Percentiles rank a stretch among this genome's conserved stretches.
Conservation (phyloP, 1,140 invertebrate genomes). For the Tenebrio molitor region DNA sequence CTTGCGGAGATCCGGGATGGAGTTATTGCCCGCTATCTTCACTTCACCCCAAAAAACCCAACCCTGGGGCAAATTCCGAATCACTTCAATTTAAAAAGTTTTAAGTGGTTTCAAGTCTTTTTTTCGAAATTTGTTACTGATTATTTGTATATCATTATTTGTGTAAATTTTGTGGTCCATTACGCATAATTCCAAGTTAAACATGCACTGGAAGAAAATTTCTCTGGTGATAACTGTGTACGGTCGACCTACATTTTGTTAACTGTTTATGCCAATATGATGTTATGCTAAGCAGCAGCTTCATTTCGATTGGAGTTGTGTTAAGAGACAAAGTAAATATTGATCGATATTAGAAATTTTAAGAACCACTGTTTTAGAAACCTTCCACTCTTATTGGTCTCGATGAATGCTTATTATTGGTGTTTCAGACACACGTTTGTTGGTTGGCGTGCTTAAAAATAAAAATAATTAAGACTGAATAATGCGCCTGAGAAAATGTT, state of each 20-base stretch:
- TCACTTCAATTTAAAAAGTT: neutral
- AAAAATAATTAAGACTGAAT: conserved; percentile 17
- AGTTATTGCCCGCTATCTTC: too few relatives aligned
- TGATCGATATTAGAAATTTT: neutral
- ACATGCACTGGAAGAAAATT: conserved; percentile 18
- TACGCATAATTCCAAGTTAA: too few relatives aligned
- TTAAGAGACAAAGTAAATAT: conserved; percentile 8
- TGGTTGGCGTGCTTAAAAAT: neutral
- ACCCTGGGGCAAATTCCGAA: too few relatives aligned
- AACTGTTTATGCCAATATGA: conserved; percentile 31
- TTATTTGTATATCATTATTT: too few relatives aligned
- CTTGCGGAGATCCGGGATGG: neutral
- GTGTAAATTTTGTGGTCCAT: too few relatives aligned
- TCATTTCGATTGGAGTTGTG: neutral
- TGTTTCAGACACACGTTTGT: neutral
- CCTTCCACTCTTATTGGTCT: neutral
- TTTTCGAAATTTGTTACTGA: neutral
- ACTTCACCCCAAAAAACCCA: too few relatives aligned
- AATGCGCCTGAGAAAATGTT: conserved; percentile 8
- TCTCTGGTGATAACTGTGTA: conserved; percentile 29
- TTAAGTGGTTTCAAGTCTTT: too few relatives aligned
- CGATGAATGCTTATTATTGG: conserved; percentile 6
- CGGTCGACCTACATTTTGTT: conserved; percentile 23
- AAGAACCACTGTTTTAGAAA: conserved; percentile 18
- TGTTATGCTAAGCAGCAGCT: conserved; percentile 3